These are phyloP conservation scores for Henricia sp. DNA, from an alignment of 53 echinoderm and acorn worm species.

Conservation along the genomic window DNA sequence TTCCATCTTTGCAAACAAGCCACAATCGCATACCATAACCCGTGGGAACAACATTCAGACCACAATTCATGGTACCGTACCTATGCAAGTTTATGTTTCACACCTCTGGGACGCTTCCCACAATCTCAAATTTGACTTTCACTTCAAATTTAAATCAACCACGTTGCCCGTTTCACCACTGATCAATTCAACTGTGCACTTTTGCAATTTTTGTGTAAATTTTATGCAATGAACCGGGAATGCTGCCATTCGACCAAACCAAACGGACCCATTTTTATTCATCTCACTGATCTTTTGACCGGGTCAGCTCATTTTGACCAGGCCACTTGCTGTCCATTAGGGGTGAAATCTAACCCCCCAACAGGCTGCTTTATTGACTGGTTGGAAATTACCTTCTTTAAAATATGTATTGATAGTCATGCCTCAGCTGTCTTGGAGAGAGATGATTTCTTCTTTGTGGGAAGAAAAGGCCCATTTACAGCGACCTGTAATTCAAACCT, in stretches of 20 bases:
- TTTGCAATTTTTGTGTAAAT: background rate
- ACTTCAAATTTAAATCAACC: background rate
- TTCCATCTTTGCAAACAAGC: too few species aligned
- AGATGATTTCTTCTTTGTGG: background rate
- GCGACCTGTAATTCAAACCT: constrained; percentile 16
- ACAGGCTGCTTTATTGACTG: background rate
- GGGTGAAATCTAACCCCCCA: constrained; percentile 29
- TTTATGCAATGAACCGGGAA: background rate
- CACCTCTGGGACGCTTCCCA: too few species aligned
- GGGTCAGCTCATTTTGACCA: constrained; percentile 42
- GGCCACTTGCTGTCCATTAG: constrained; percentile 44
- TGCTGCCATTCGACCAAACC: background rate
- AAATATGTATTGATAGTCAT: constrained; percentile 19
- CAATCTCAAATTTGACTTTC: background rate
- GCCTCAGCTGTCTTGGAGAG: background rate
- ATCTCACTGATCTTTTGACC: background rate
- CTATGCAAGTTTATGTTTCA: too few species aligned
- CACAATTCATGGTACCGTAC: too few species aligned
- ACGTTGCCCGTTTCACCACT: background rate
- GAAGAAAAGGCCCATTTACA: background rate
- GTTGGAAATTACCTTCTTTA: constrained; percentile 4
- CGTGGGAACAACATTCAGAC: too few species aligned
- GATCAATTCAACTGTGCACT: background rate
- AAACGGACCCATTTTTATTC: background rate
- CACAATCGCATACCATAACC: too few species aligned